Percentiles rank a stretch among this genome's conserved stretches.
These are phyloP conservation scores for Drosophila sordidapex DNA, from an alignment of 2,888 invertebrate species.

Conservation along the genomic window DNA sequence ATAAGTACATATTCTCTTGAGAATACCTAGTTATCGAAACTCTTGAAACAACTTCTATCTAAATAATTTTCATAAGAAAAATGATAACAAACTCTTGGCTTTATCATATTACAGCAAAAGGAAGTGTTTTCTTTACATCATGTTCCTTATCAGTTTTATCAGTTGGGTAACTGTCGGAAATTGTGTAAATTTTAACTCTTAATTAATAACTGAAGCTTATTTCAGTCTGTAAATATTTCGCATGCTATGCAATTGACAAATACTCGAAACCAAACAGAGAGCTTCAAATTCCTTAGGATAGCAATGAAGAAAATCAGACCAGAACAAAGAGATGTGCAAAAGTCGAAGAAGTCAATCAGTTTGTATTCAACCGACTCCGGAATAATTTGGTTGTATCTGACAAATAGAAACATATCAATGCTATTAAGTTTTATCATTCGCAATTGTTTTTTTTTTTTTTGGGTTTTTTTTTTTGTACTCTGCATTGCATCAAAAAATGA, in stretches of 20 bases:
- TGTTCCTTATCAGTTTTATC: slow-evolving; percentile 51
- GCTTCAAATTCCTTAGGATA: slow-evolving; percentile 8
- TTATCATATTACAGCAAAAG: slow-evolving; percentile 54
- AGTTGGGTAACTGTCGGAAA: slow-evolving; percentile 41
- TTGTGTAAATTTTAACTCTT: slow-evolving; percentile 17
- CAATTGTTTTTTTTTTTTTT: slow-evolving; percentile 5
- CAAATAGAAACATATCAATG: slow-evolving; percentile 48
- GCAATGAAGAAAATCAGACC: slow-evolving; percentile 1
- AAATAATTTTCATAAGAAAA: slow-evolving; percentile 35
- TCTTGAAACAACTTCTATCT: slow-evolving; percentile 11
- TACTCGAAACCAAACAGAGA: slow-evolving; percentile 32
- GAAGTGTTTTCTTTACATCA: slow-evolving; percentile 37
- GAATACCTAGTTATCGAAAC: slow-evolving; percentile 21
- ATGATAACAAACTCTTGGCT: slow-evolving; percentile 28
- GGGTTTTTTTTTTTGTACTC: not conserved
- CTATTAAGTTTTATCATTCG: slow-evolving; percentile 49
- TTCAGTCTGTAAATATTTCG: not conserved
- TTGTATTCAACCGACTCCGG: slow-evolving; percentile 23
- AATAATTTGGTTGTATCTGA: slow-evolving; percentile 40
- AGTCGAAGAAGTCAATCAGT: slow-evolving; percentile 9
- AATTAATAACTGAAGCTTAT: not conserved
- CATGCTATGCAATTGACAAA: slow-evolving; percentile 9
- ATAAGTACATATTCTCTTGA: not conserved
- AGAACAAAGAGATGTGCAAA: slow-evolving; percentile 20
- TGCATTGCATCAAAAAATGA: slow-evolving; percentile 27